These are phyloP conservation scores for Eospalax fontanierii DNA, from an alignment of 2,797 vertebrate species.

Conservation along the genomic window DNA sequence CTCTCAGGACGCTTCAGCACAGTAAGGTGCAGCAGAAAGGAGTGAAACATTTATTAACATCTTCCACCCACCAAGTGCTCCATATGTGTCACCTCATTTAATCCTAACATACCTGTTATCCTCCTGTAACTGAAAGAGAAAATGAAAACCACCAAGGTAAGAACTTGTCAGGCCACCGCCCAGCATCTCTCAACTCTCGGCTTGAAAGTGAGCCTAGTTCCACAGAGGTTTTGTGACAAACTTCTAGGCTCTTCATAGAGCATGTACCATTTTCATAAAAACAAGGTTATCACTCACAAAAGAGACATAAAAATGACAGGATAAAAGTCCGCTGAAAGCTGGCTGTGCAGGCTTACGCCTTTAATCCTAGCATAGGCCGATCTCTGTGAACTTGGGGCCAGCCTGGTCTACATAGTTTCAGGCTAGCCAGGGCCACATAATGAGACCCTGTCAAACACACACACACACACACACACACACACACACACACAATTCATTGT, in stretches of 20 bases:
- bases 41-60: constrained; percentile 30
- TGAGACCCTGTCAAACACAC: no score
- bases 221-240: no score
- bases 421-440: no score
- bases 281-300: not conserved
- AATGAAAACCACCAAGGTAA: constrained; percentile 30
- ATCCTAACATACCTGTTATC: not conserved
- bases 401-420: no score
- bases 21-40: not conserved
- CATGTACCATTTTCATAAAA: constrained; percentile 41
- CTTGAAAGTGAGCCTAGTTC: not conserved
- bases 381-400: no score
- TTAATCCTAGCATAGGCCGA: no score
- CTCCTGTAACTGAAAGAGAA: constrained; percentile 55
- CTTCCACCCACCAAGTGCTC: not conserved
- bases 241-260: not conserved
- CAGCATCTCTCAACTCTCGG: not conserved
- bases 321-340: no score
- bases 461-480: no score
- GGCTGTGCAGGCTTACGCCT: no score
- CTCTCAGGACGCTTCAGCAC: constrained; percentile 26
- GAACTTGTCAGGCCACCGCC: not conserved
- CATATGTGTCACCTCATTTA: constrained; percentile 15
- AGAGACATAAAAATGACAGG: not conserved
- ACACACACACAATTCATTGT: not conserved